Conservation (phyloP, 2,888 invertebrate species). For the Bedellia somnulentella region DNA sequence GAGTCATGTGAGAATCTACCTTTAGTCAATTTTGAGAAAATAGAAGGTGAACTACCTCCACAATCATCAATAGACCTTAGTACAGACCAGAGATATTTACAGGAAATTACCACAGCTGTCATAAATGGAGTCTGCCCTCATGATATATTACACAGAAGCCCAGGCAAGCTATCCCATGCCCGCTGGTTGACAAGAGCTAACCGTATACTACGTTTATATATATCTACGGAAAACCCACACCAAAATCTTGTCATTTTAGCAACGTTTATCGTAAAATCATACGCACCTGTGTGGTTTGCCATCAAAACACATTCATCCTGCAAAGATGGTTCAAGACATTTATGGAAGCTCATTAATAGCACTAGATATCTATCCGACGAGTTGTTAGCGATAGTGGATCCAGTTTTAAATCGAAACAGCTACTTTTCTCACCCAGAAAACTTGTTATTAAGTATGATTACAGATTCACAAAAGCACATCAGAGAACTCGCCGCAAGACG, state of each 20-base stretch:
- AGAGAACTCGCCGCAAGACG: conserved; percentile 13
- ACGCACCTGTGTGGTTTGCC: conserved; percentile 8
- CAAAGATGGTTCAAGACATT: conserved; percentile 4
- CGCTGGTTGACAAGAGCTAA: conserved; percentile 9
- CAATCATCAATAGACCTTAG: conserved; percentile 4
- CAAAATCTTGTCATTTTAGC: conserved; percentile 6
- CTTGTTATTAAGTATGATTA: conserved; percentile 14
- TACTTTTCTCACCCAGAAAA: conserved; percentile 17
- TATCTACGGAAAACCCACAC: conserved; percentile 1
- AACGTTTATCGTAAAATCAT: conserved; percentile 7
- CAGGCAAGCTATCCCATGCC: conserved; percentile 8
- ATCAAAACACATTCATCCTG: conserved; percentile 7
- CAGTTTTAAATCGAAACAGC: conserved; percentile 9
- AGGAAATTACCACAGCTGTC: conserved; percentile 7
- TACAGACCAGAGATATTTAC: conserved; percentile 9
- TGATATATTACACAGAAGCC: conserved; percentile 8
- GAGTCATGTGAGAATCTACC: neutral
- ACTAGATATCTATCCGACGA: conserved; percentile 4
- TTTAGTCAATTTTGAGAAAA: conserved; percentile 1
- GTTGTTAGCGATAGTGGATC: conserved; percentile 4
- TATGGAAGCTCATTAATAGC: neutral
- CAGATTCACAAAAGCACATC: conserved; percentile 10
- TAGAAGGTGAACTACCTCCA: neutral
- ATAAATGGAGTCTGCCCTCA: conserved; percentile 8
- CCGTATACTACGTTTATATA: conserved; percentile 7